Percentiles rank a stretch among this genome's conserved stretches.
Evolutionary conservation across 2,888 invertebrate species (phyloP).

Genomic region (Dryobota labecula): DNA sequence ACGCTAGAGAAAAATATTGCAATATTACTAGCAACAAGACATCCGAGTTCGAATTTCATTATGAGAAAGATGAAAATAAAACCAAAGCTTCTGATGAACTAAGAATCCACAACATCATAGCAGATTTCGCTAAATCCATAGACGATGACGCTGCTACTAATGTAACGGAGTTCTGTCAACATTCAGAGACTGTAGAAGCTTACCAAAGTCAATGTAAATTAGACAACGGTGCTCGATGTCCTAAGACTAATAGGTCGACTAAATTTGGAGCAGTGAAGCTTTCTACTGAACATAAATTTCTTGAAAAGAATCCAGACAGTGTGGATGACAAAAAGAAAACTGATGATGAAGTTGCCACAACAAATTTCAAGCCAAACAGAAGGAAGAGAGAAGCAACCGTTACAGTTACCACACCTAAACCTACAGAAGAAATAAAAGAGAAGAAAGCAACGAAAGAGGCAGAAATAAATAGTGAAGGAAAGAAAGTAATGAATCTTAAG

Average conservation of each 20-base stretch:
- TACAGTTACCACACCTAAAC: not conserved
- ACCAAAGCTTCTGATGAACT: constrained; percentile 65
- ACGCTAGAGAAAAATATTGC: constrained; percentile 77
- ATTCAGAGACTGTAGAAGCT: constrained; percentile 65
- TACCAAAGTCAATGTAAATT: constrained; percentile 64
- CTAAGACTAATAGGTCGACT: constrained; percentile 68
- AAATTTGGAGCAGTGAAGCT: constrained; percentile 69
- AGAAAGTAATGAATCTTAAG: not conserved
- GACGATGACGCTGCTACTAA: constrained; percentile 72
- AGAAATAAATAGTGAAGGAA: not conserved
- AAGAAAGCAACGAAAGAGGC: not conserved
- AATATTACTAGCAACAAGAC: constrained; percentile 56
- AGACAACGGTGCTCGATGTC: constrained; percentile 56
- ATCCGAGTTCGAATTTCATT: not conserved
- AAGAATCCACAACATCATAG: constrained; percentile 71
- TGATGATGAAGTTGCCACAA: not conserved
- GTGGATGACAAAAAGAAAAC: not conserved
- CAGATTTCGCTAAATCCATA: constrained; percentile 69
- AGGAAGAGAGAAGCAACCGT: constrained; percentile 23
- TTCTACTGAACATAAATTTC: constrained; percentile 71
- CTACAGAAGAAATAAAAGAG: not conserved
- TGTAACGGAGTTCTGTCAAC: constrained; percentile 75
- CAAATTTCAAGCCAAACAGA: constrained; percentile 3
- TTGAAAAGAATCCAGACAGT: not conserved
- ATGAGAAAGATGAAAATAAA: constrained; percentile 24